These are phyloP conservation scores for Apodemia duryi DNA, from an alignment of 2,888 invertebrate species.

Conservation along the genomic window DNA sequence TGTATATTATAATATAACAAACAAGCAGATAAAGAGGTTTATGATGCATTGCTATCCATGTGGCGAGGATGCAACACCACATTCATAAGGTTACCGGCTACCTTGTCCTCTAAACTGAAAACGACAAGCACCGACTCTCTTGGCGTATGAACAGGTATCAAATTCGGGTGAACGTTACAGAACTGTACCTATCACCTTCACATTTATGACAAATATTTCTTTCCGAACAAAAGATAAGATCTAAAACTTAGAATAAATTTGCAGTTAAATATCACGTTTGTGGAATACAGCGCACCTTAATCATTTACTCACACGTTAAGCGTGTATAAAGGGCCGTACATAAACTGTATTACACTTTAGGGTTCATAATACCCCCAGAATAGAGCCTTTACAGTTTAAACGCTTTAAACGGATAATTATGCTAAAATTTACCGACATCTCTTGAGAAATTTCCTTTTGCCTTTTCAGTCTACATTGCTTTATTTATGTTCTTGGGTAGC, in stretches of 20 bases:
- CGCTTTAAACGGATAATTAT: constrained; percentile 69
- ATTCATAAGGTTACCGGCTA: too few relatives aligned
- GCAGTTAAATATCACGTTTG: neutral
- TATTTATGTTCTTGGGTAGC: neutral
- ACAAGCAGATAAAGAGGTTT: too few relatives aligned
- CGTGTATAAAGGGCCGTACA: constrained; percentile 37
- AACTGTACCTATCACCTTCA: too few relatives aligned
- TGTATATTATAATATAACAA: too few relatives aligned
- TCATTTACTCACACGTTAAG: constrained; percentile 38
- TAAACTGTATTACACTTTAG: constrained; percentile 54
- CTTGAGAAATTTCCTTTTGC: constrained; percentile 28
- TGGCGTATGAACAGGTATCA: too few relatives aligned
- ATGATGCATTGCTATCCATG: too few relatives aligned
- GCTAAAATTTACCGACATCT: constrained; percentile 33
- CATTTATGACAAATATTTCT: too few relatives aligned
- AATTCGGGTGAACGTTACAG: too few relatives aligned
- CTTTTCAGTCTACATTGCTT: neutral
- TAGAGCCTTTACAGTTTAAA: constrained; percentile 72
- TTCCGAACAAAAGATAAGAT: too few relatives aligned
- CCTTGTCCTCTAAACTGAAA: too few relatives aligned
- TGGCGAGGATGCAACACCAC: too few relatives aligned
- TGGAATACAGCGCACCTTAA: constrained; percentile 4
- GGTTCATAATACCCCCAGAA: constrained; percentile 68
- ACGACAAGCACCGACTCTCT: too few relatives aligned
- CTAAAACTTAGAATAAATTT: neutral